Evolutionary conservation across 2,113 vertebrate genomes (phyloP).

Genomic region (Lutjanus erythropterus): DNA sequence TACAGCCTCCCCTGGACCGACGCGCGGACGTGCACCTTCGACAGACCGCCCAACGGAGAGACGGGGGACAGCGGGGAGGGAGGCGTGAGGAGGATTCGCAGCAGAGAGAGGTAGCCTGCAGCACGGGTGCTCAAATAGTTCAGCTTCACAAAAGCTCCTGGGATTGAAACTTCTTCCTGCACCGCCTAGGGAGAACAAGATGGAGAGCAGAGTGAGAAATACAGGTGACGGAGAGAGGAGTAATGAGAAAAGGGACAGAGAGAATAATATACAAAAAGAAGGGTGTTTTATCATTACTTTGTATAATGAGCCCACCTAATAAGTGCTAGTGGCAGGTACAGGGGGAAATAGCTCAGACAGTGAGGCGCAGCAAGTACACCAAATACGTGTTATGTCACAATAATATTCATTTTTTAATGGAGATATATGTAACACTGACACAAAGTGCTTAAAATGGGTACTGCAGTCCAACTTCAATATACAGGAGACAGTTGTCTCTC

Average conservation of each 20-base stretch:
- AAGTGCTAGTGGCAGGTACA: constrained; percentile 40
- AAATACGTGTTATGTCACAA: not conserved
- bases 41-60: constrained; percentile 85
- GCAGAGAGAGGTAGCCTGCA: constrained; percentile 93
- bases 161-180: constrained; percentile 94
- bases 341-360: constrained; percentile 12
- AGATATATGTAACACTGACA: too few relatives aligned
- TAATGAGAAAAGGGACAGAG: constrained; percentile 18
- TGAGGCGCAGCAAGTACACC: not conserved
- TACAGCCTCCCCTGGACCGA: constrained; percentile 93
- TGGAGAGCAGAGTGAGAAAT: constrained; percentile 45
- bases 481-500: too few relatives aligned
- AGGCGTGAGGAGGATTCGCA: constrained; percentile 94
- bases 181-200: constrained; percentile 88
- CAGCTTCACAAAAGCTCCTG: constrained; percentile 93
- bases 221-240: constrained; percentile 14
- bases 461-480: too few relatives aligned
- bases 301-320: constrained; percentile 39
- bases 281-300: constrained; percentile 48
- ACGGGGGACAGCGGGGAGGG: constrained; percentile 83
- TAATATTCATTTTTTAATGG: too few relatives aligned
- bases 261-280: constrained; percentile 4
- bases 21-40: constrained; percentile 94
- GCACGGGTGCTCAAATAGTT: constrained; percentile 96
- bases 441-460: too few relatives aligned